Evolutionary conservation across 2,888 invertebrate genomes (phyloP), one percentile per base, ranked within the genome.

Genomic region (Tipula unca): DNA sequence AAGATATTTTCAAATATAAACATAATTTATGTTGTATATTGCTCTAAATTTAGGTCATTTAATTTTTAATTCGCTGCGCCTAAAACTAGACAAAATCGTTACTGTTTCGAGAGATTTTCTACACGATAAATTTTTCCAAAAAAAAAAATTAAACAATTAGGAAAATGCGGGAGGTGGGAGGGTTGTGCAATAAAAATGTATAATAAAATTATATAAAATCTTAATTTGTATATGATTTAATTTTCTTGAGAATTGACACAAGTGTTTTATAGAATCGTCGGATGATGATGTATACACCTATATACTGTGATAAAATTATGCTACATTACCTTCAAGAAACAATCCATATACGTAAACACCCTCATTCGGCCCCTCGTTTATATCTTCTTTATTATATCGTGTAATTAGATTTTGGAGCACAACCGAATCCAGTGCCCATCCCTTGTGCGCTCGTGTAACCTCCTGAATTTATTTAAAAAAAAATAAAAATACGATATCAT

Each of bases 351-450:
- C 96, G 88, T 97, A 97, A 14, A 97, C 96, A 25, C 98, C 98
- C 91, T 99, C 98, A 0, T 94, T 93, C 0, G 98, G 98, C 0
- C 97, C 95, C 89, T 96, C 96, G 87, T 95, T 95, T 29, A 98
- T 94, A 87, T 98, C 98, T 90, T 98, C 98, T 88, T 96, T 96
- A 89, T 95, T 95, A 88, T 95, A 93, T 87, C 96, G 94, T 0
- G 98, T 97, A 88, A 98, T 97, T 87, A 96, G 94, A 91, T 98
- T 99, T 91, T 98, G 98, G 17, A 98, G 92, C 0, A 98, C 97
- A 2, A 98, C 98, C 0, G 97, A 97, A 91, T 99, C 99, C 88
- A 99, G 91, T 0, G 98, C 98, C 98, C 98, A 99, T 25, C 98
- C 98, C 91, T 97, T 98, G 90, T 98, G 98, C 85, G 97, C 97